These are phyloP conservation scores for Andrena cerasifolii DNA, from an alignment of 1,140 invertebrate species.

Conservation along the genomic window DNA sequence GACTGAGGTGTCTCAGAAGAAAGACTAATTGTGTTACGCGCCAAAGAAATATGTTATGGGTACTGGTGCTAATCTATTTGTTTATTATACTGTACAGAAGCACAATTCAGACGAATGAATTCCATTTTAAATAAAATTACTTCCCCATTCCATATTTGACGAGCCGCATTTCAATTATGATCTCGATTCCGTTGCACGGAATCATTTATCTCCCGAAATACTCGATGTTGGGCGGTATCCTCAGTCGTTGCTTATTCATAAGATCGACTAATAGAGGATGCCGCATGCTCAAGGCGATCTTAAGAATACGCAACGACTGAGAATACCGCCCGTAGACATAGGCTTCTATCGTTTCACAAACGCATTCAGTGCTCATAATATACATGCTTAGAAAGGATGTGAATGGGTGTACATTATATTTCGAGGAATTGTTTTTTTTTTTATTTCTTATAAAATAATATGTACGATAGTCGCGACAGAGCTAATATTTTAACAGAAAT, in stretches of 20 bases:
- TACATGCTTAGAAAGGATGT: background rate
- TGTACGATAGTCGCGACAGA: constrained; percentile 7
- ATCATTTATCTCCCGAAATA: too few relatives aligned
- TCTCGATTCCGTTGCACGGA: too few relatives aligned
- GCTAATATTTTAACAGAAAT: constrained; percentile 25
- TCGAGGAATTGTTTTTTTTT: constrained; percentile 1
- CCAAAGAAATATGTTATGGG: constrained; percentile 42
- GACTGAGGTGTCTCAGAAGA: constrained; percentile 80
- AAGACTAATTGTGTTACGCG: constrained; percentile 82
- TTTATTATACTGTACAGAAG: constrained; percentile 9
- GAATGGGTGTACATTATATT: constrained; percentile 4
- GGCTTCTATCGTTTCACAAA: background rate
- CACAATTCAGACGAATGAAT: constrained; percentile 6
- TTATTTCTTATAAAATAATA: constrained; percentile 33
- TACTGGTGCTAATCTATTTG: constrained; percentile 34
- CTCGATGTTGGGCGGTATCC: too few relatives aligned
- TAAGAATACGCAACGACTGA: too few relatives aligned
- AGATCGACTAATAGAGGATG: too few relatives aligned
- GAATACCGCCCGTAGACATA: background rate
- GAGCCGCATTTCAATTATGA: background rate
- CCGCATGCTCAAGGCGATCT: too few relatives aligned
- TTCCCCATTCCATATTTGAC: constrained; percentile 12
- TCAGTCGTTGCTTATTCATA: too few relatives aligned
- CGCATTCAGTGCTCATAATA: constrained; percentile 10
- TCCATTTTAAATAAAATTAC: constrained; percentile 12